Percentiles rank a stretch among this genome's conserved stretches.
Evolutionary conservation across 1,140 invertebrate species (phyloP).

Genomic region (Augochlora pura): DNA sequence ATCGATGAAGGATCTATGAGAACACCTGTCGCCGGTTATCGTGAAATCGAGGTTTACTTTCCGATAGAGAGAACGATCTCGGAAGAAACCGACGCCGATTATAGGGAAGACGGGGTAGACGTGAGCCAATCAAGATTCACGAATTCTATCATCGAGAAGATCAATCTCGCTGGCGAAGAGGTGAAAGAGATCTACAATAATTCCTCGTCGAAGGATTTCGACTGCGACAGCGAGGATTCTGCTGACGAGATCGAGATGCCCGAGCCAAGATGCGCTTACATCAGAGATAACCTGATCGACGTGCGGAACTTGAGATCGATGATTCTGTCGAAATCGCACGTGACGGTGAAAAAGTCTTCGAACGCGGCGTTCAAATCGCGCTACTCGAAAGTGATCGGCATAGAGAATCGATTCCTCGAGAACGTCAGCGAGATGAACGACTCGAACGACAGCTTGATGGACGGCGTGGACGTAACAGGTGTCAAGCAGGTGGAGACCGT

Average conservation of each 20-base stretch:
- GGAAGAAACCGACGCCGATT: background rate
- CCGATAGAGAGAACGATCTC: background rate
- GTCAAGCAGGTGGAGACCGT: slow-evolving; percentile 18
- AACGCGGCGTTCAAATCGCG: background rate
- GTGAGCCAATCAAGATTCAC: background rate
- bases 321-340: slow-evolving; percentile 15
- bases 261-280: background rate
- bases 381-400: background rate
- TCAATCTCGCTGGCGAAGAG: background rate
- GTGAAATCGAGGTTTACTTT: too few species aligned
- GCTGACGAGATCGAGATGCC: background rate
- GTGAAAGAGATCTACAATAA: slow-evolving; percentile 43
- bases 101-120: background rate
- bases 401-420: slow-evolving; percentile 38
- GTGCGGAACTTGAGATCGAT: background rate
- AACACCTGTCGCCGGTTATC: background rate
- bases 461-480: slow-evolving; percentile 32
- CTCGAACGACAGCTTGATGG: slow-evolving; percentile 63
- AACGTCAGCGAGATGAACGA: slow-evolving; percentile 61
- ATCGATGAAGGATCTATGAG: background rate
- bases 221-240: slow-evolving; percentile 46
- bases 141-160: background rate
- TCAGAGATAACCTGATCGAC: background rate
- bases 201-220: slow-evolving; percentile 31
- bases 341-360: slow-evolving; percentile 14